These are phyloP conservation scores for Agrochola macilenta DNA, from an alignment of 2,888 invertebrate genomes.

Conservation along the genomic window DNA sequence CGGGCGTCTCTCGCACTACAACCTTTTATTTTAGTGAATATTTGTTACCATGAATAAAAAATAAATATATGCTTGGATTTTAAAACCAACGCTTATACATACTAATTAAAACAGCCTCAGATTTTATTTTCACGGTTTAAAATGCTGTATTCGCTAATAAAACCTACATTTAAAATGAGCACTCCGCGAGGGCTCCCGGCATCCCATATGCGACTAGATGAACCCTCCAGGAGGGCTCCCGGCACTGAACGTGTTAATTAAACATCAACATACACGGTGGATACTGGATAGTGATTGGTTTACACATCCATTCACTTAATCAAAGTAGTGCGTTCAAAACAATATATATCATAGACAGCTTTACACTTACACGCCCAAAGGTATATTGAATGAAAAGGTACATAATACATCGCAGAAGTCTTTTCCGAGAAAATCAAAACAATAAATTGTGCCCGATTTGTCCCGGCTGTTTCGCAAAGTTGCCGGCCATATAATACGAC, in stretches of 20 bases:
- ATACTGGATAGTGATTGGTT: background rate
- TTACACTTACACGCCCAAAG: conserved; percentile 16
- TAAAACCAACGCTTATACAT: too few species aligned
- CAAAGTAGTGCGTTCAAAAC: conserved; percentile 1
- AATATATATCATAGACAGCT: background rate
- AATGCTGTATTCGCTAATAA: too few species aligned
- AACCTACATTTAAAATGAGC: too few species aligned
- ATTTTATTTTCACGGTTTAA: too few species aligned
- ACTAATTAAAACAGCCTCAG: too few species aligned
- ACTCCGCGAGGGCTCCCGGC: too few species aligned
- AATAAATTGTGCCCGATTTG: conserved; percentile 77
- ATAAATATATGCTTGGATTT: too few species aligned
- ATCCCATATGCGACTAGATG: too few species aligned
- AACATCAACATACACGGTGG: background rate
- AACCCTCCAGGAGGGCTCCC: too few species aligned
- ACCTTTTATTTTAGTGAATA: too few species aligned
- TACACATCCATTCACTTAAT: conserved; percentile 2
- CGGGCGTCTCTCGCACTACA: too few species aligned
- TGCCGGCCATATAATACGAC: conserved; percentile 71
- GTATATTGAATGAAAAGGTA: conserved; percentile 42
- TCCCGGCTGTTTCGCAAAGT: conserved; percentile 74
- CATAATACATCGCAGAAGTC: conserved; percentile 64
- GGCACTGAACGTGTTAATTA: background rate
- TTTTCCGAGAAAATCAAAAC: conserved; percentile 72
- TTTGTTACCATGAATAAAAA: too few species aligned